These are phyloP conservation scores for Penaeus japonicus DNA, from an alignment of 1,140 invertebrate species.

Conservation along the genomic window DNA sequence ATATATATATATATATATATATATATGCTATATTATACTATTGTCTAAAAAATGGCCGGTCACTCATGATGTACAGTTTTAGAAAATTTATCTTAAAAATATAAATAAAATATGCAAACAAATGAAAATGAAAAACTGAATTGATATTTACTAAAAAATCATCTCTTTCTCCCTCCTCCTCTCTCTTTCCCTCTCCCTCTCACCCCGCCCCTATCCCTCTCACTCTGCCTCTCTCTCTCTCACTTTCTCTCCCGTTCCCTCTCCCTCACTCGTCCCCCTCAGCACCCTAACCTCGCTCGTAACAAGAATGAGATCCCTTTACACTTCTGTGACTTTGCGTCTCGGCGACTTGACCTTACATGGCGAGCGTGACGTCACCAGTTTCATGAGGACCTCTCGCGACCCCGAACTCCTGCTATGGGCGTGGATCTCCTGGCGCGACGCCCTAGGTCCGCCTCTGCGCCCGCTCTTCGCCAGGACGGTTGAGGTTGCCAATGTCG, in stretches of 20 bases:
- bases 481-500: conserved; percentile 20
- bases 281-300: conserved; percentile 13
- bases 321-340: neutral
- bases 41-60: no score
- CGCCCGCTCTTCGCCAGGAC: conserved; percentile 29
- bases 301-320: neutral
- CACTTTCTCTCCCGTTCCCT: neutral
- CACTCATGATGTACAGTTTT: no score
- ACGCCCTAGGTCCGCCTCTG: neutral
- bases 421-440: conserved; percentile 36
- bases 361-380: conserved; percentile 26
- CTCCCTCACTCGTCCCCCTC: neutral
- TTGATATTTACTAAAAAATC: no score
- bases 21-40: no score
- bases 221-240: neutral
- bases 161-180: neutral
- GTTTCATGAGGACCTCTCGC: conserved; percentile 35
- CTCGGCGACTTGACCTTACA: neutral
- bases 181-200: neutral
- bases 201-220: neutral
- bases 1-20: no score
- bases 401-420: conserved; percentile 17
- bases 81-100: no score
- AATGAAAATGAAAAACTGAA: neutral
- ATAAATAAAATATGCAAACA: neutral